Evolutionary conservation across 23 tunicate genomes (phyloP), one percentile per base, ranked within the genome.

Genomic region (Pegea sp.): DNA sequence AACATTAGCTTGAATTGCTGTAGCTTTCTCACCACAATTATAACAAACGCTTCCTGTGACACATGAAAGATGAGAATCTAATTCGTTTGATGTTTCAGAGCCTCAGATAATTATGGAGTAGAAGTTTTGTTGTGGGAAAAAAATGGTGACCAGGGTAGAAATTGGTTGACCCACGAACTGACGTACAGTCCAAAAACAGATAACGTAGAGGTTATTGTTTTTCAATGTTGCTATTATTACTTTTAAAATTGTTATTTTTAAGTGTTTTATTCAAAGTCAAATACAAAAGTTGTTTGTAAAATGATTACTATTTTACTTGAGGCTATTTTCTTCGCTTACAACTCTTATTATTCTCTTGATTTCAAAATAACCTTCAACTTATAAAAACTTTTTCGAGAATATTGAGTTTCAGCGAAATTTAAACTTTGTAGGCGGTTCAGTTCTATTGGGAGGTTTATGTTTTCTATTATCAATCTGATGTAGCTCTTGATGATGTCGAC

Each of bases 371-470:
- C n/a, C n/a, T n/a, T n/a, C n/a, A n/a, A n/a, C n/a, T n/a, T n/a
- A n/a, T n/a, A n/a, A n/a, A n/a, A n/a, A n/a, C n/a, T n/a, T n/a
- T n/a, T n/a, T n/a, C n/a, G n/a, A n/a, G n/a, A n/a, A n/a, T n/a
- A n/a, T n/a, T n/a, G n/a, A n/a, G n/a, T n/a, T n/a, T n/a, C 46
- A 38, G 16, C 56, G n/a, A 7, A 11, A 51, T n/a, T 7, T 51
- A n/a, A 50, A 22, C 26, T 34, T 56, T 38, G 20, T 67, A 84
- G 95, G 18, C 52, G 26, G 95, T 84, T 11, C 95, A 84, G 53
- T 84, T 73, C 49, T 84, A 73, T 60, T 84, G 95, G 95, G 84
- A 84, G 62, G 69, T 65, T 11, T 84, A 53, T 58, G 72, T 74
- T 22, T 74, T 58, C 67, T 84, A 34, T 64, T 84, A 84, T 67